Percentiles rank a stretch among this genome's conserved stretches.
Conservation (phyloP, 2,888 invertebrate species). For the Endomychus coccineus region DNA sequence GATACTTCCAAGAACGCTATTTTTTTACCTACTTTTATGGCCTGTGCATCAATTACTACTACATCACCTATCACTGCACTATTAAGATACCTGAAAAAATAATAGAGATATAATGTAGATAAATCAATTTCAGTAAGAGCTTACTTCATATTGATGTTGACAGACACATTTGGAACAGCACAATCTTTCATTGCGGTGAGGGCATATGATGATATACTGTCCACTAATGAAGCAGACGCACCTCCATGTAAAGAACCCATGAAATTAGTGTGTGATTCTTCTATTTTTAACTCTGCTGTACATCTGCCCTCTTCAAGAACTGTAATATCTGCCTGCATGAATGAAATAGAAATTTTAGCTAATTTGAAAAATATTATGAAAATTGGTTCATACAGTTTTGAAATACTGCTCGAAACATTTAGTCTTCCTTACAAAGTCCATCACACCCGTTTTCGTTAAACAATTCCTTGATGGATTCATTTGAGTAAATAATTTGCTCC, state of each 20-base stretch:
- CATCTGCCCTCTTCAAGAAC: slow-evolving; percentile 69
- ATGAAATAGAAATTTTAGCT: too few relatives aligned
- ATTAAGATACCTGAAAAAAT: slow-evolving; percentile 63
- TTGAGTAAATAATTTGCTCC: too few relatives aligned
- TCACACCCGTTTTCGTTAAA: too few relatives aligned
- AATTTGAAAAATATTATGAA: too few relatives aligned
- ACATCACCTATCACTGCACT: slow-evolving; percentile 72
- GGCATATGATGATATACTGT: slow-evolving; percentile 71
- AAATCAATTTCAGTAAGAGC: too few relatives aligned
- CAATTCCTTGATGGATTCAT: too few relatives aligned
- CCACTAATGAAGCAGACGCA: slow-evolving; percentile 72
- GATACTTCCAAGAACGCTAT: slow-evolving; percentile 78
- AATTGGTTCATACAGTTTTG: too few relatives aligned
- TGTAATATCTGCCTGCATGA: too few relatives aligned
- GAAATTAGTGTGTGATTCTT: slow-evolving; percentile 65
- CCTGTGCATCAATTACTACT: slow-evolving; percentile 69
- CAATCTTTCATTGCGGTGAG: slow-evolving; percentile 57
- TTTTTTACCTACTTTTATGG: slow-evolving; percentile 66
- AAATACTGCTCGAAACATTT: too few relatives aligned
- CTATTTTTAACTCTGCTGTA: slow-evolving; percentile 67
- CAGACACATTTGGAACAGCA: slow-evolving; percentile 64
- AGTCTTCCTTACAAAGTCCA: too few relatives aligned
- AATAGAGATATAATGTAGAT: too few relatives aligned
- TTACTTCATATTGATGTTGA: slow-evolving; percentile 76
- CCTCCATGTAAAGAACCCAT: slow-evolving; percentile 79